phyloP scores from a whole-genome alignment of 1,140 invertebrate genomes.

The Maconellicoccus hirsutus region DNA sequence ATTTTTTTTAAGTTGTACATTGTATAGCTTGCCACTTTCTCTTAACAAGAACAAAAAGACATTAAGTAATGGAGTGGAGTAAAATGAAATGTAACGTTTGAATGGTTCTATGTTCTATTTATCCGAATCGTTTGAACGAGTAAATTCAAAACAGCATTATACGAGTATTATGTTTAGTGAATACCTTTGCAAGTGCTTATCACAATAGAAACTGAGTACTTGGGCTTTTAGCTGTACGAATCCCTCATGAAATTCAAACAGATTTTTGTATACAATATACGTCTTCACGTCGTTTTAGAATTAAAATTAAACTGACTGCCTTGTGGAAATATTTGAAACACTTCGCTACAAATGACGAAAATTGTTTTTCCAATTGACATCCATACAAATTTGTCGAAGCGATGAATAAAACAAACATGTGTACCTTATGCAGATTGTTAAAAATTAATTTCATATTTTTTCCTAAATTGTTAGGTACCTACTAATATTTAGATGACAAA shows the following conservation, averaged over 20 bases:
- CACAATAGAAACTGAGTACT: background rate
- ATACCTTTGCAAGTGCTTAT: conserved; percentile 4
- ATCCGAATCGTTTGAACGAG: conserved; percentile 3
- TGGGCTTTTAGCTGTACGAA: background rate
- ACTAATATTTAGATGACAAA: too few species aligned
- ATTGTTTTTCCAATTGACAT: background rate
- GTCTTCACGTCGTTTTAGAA: background rate
- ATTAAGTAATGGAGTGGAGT: background rate
- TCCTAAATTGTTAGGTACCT: too few species aligned
- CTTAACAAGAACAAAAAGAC: background rate
- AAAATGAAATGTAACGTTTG: background rate
- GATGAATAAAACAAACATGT: too few species aligned
- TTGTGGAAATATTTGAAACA: background rate
- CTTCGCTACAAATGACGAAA: background rate
- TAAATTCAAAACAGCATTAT: conserved; percentile 5
- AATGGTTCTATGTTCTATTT: background rate
- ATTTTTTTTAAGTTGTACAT: background rate
- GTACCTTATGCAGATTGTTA: too few species aligned
- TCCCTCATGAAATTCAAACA: background rate
- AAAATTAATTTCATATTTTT: too few species aligned
- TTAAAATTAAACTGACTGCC: background rate
- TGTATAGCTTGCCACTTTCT: background rate
- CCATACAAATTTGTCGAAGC: too few species aligned
- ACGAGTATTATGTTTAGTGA: conserved; percentile 9
- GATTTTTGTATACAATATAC: background rate